Base-by-base conservation (phyloP, 2,888 invertebrate genomes). In the Perizoma affinitatum region DNA sequence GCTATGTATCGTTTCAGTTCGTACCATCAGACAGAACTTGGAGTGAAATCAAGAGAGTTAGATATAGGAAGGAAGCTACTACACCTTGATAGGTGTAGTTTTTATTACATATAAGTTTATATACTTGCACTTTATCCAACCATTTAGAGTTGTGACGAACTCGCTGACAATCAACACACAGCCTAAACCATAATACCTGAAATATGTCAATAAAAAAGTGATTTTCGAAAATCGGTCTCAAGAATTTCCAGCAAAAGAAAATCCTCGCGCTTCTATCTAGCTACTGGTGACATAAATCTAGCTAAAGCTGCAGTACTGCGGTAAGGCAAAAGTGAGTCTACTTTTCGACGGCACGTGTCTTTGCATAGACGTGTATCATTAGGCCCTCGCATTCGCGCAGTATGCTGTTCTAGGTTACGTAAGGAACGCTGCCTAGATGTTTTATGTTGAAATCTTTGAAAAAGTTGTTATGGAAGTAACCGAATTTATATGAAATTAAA, bases 331-430 rank as follows among this genome's bases (percentile, higher is more conserved):
- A 6, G 22, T 47, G 50, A 62, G 54, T 54, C 58, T 62, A 62
- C 54, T 62, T 54, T 58, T 58, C 49, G 55, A 35, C 55, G 45
- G 63, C 58, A 53, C 58, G 51, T 62, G 43, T 48, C 46, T 42
- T 45, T 50, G 58, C 58, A 55, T 48, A 58, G 51, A 43, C 52
- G 54, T 42, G 52, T 55, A 58, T 55, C 51, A 63, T 58, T 63
- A 63, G 35, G 49, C 55, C 45, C 10, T 49, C 55, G 46, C 54
- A 50, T 50, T 50, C 50, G 42, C 22, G 49, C 49, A 58, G 58
- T 47, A 55, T 41, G 50, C 54, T 46, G 44, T 44, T 43, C 41
- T 44, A 50, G 41, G 46, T 63, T 63, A 55, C 55, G 36, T 56
- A 58, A 58, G 38, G 6, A 55, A 48, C 49, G 33, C 51, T 33